Evolutionary conservation across 2,888 invertebrate genomes (phyloP).

Genomic region (Heliconius erato): DNA sequence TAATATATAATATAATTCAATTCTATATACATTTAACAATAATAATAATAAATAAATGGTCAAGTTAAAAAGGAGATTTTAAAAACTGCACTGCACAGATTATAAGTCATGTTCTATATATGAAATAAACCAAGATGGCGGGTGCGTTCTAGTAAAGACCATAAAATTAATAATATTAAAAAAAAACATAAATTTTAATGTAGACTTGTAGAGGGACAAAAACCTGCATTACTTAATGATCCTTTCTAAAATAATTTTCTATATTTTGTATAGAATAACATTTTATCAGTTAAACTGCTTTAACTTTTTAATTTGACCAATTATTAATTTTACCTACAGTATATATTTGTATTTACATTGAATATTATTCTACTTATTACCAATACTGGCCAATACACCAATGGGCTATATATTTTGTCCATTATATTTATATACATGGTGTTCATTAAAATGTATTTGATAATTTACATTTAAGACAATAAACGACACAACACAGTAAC

Average conservation of each 20-base stretch:
- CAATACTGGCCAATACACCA: background rate
- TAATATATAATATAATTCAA: background rate
- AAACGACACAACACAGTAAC: background rate
- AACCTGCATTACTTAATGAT: too few species aligned
- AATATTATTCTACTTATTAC: background rate
- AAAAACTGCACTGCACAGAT: background rate
- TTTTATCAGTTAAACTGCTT: background rate
- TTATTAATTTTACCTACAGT: background rate
- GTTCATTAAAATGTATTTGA: background rate
- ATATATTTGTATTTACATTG: background rate
- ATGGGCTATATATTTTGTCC: background rate
- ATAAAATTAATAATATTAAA: background rate
- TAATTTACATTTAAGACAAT: too few species aligned
- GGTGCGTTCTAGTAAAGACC: background rate
- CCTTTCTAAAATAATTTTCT: background rate
- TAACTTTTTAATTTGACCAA: background rate
- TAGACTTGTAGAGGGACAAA: too few species aligned
- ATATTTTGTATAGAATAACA: background rate
- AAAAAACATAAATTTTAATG: too few species aligned
- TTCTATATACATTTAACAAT: conserved; percentile 2
- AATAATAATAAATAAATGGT: background rate
- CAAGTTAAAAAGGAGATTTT: background rate
- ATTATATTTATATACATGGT: background rate
- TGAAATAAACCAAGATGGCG: background rate
- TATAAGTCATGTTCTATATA: background rate